Evolutionary conservation across 2,797 vertebrate species (phyloP).

Genomic region (Enteromius radiatus): DNA sequence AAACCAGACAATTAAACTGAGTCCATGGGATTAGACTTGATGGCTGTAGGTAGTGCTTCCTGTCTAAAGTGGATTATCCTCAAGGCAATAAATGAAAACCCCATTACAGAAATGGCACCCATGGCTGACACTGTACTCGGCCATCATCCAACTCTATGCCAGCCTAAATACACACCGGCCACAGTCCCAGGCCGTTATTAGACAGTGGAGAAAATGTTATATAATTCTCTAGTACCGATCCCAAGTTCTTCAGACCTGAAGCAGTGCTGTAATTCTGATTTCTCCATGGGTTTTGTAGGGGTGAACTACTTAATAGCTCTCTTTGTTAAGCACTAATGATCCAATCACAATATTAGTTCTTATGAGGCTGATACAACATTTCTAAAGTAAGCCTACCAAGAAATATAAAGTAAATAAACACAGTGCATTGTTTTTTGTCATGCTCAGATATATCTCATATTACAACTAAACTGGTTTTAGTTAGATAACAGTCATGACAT

Average conservation of each 20-base stretch:
- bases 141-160: constrained; percentile 40
- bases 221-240: constrained; percentile 39
- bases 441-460: neutral
- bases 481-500: neutral
- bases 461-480: neutral
- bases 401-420: neutral
- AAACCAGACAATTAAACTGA: constrained; percentile 54
- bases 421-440: neutral
- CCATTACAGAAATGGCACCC: constrained; percentile 52
- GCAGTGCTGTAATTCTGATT: constrained; percentile 40
- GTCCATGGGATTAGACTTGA: constrained; percentile 56
- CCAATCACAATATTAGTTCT: constrained; percentile 42
- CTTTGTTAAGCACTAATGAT: constrained; percentile 32
- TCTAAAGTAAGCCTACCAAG: neutral
- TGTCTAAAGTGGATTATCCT: constrained; percentile 62
- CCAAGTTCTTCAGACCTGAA: constrained; percentile 27
- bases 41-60: constrained; percentile 56
- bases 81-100: constrained; percentile 55
- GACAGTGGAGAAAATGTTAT: constrained; percentile 32
- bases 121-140: constrained; percentile 42
- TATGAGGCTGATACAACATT: constrained; percentile 19
- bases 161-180: constrained; percentile 32
- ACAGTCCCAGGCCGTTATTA: constrained; percentile 48
- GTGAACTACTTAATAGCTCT: constrained; percentile 40
- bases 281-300: constrained; percentile 34